Evolutionary conservation across 1,140 invertebrate species (phyloP).

Genomic region (Aphaenogaster ashmeadi): DNA sequence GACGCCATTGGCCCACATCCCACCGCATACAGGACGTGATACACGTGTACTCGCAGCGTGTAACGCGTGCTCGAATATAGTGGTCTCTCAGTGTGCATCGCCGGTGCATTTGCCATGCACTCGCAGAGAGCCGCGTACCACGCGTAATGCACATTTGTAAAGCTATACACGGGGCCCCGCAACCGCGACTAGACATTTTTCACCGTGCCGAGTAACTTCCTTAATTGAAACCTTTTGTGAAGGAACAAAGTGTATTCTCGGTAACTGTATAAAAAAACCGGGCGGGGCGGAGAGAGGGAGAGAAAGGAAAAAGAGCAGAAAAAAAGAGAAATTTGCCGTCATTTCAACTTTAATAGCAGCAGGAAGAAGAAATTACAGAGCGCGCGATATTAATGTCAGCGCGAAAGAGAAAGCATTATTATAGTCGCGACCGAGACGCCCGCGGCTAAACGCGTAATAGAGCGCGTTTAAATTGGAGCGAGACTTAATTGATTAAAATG

Average conservation of each 20-base stretch:
- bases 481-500: slow-evolving; percentile 64
- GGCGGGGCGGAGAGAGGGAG: neutral
- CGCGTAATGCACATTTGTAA: slow-evolving; percentile 74
- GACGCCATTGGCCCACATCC: slow-evolving; percentile 75
- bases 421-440: slow-evolving; percentile 53
- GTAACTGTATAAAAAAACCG: slow-evolving; percentile 51
- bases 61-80: slow-evolving; percentile 78
- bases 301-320: neutral
- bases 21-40: slow-evolving; percentile 68
- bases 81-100: slow-evolving; percentile 71
- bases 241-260: slow-evolving; percentile 71
- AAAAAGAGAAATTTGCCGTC: slow-evolving; percentile 64
- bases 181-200: slow-evolving; percentile 70
- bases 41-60: slow-evolving; percentile 75
- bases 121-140: slow-evolving; percentile 37
- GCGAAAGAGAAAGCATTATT: slow-evolving; percentile 62
- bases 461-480: slow-evolving; percentile 56
- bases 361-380: slow-evolving; percentile 73
- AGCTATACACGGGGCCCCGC: slow-evolving; percentile 65
- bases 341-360: slow-evolving; percentile 71
- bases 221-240: slow-evolving; percentile 77
- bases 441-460: slow-evolving; percentile 62
- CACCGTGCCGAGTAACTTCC: slow-evolving; percentile 58
- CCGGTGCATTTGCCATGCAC: slow-evolving; percentile 69
- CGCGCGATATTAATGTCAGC: slow-evolving; percentile 60